These are phyloP conservation scores for Dasypogon diadema DNA, from an alignment of 2,888 invertebrate genomes.

Conservation along the genomic window DNA sequence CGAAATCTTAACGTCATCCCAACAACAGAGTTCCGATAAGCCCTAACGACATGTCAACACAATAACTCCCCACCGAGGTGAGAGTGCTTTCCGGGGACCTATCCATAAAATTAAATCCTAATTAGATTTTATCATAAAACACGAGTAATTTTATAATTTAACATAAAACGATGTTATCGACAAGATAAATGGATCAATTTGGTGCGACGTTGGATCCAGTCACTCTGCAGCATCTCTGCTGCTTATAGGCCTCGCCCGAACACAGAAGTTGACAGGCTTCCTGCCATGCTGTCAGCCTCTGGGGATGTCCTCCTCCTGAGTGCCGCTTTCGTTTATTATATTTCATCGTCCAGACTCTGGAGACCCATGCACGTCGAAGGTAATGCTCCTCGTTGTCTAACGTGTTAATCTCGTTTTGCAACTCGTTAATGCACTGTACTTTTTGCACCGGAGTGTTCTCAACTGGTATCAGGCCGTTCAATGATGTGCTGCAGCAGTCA, in stretches of 20 bases:
- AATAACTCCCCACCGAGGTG: conserved; percentile 45
- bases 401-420: conserved; percentile 42
- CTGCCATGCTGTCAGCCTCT: neutral
- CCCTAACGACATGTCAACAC: conserved; percentile 48
- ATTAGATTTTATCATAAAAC: conserved; percentile 56
- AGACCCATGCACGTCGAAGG: neutral
- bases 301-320: neutral
- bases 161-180: conserved; percentile 56
- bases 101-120: conserved; percentile 56
- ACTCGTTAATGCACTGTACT: conserved; percentile 41
- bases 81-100: conserved; percentile 52
- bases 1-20: conserved; percentile 48
- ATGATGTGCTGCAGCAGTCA: neutral
- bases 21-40: conserved; percentile 34
- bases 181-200: conserved; percentile 56
- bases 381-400: conserved; percentile 7
- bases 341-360: neutral
- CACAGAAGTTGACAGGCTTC: neutral
- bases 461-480: neutral
- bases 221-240: neutral
- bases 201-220: conserved; percentile 27
- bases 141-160: conserved; percentile 57
- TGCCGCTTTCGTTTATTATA: neutral
- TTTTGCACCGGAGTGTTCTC: conserved; percentile 10
- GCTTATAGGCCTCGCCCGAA: neutral